Percentiles rank a stretch among this genome's conserved stretches.
These are phyloP conservation scores for Antheraea yamamai DNA, from an alignment of 2,888 invertebrate species.

Conservation along the genomic window DNA sequence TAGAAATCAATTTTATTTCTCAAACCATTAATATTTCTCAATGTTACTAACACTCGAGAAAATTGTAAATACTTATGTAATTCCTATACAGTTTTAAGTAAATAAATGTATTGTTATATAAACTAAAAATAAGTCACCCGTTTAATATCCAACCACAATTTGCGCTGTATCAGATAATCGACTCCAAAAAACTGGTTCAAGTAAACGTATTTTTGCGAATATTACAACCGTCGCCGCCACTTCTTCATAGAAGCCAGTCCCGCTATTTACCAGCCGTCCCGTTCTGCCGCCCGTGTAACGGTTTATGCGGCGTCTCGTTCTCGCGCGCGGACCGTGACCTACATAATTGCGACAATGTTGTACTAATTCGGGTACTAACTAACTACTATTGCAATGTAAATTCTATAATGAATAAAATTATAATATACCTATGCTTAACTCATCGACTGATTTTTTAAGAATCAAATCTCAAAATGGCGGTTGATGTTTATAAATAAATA, in stretches of 20 bases:
- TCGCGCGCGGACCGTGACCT: conserved; percentile 62
- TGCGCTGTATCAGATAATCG: neutral
- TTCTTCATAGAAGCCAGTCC: conserved; percentile 1
- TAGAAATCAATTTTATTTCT: no score
- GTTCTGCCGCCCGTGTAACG: conserved; percentile 31
- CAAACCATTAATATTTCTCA: no score
- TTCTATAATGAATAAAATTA: neutral
- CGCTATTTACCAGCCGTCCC: conserved; percentile 28
- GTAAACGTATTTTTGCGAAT: conserved; percentile 2
- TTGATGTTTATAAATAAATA: no score
- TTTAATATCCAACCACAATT: neutral
- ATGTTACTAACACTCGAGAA: no score
- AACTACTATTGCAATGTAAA: neutral
- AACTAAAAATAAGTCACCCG: neutral
- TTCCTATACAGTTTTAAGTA: no score
- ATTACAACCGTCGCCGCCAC: neutral
- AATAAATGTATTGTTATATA: no score
- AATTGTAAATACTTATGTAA: no score
- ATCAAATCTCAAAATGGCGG: no score
- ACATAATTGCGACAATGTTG: conserved; percentile 56
- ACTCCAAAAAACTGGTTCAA: neutral
- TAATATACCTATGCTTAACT: no score
- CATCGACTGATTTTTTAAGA: no score
- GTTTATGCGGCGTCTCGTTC: conserved; percentile 39
- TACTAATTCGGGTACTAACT: conserved; percentile 58